A percentile compares a stretch with the other conserved stretches of the same genome.
Conservation (phyloP, 2,888 invertebrate species). For the Protodeltote pygarga region DNA sequence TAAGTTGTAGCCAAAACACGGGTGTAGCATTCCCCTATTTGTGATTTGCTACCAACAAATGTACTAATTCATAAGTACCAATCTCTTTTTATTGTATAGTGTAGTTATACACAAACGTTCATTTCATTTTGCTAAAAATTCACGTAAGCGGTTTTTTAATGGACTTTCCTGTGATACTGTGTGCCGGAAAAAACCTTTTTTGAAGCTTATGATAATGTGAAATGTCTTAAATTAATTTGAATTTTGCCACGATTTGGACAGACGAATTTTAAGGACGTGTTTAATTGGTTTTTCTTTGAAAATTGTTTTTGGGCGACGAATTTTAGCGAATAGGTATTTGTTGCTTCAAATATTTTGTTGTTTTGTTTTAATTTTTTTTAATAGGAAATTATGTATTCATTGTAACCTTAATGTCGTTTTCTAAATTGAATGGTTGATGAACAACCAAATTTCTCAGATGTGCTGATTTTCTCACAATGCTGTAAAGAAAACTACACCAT, state of each 20-base stretch:
- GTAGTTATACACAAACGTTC: slow-evolving; percentile 44
- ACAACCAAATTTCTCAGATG: too few species aligned
- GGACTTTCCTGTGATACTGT: slow-evolving; percentile 54
- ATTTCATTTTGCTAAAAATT: slow-evolving; percentile 52
- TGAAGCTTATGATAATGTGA: slow-evolving; percentile 59
- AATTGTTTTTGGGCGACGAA: slow-evolving; percentile 3
- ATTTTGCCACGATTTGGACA: slow-evolving; percentile 53
- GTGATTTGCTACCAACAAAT: slow-evolving; percentile 38
- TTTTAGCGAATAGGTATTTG: neutral
- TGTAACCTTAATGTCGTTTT: too few species aligned
- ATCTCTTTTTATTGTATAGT: slow-evolving; percentile 44
- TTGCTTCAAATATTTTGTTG: slow-evolving; percentile 7
- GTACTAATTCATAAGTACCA: slow-evolving; percentile 43
- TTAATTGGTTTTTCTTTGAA: slow-evolving; percentile 39
- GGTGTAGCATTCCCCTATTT: too few species aligned
- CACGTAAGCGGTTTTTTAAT: slow-evolving; percentile 55
- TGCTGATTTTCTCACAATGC: too few species aligned
- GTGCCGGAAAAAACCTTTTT: slow-evolving; percentile 56
- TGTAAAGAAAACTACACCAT: too few species aligned
- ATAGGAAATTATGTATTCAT: too few species aligned
- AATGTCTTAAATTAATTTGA: slow-evolving; percentile 57
- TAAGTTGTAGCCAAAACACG: too few species aligned
- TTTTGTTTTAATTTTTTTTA: too few species aligned
- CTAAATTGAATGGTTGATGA: too few species aligned
- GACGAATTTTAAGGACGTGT: slow-evolving; percentile 37